phyloP scores from a whole-genome alignment of 2,113 vertebrate genomes.

The Ailurus styani region DNA sequence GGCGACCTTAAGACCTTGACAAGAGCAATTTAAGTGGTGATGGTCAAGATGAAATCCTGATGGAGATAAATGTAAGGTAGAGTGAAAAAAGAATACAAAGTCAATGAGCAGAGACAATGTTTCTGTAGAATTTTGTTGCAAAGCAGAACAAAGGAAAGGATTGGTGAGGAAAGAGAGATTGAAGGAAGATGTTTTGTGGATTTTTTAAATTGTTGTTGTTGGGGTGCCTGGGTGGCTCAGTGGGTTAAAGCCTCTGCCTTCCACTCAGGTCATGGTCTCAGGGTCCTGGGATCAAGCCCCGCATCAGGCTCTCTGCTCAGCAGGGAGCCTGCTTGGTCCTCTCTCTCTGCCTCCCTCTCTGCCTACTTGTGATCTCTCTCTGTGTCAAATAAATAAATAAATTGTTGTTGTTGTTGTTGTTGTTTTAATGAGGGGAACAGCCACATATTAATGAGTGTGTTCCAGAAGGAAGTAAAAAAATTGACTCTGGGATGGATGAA shows the following conservation, averaged over 20 bases:
- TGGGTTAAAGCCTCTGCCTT: no score
- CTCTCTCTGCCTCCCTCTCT: no score
- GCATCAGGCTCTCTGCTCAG: no score
- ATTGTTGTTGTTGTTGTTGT: neutral
- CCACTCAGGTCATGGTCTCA: no score
- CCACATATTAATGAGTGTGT: neutral
- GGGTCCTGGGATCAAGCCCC: no score
- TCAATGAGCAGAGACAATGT: neutral
- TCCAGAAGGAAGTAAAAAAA: neutral
- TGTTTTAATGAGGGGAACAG: neutral
- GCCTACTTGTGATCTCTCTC: no score
- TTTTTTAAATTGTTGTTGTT: neutral
- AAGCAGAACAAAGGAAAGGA: neutral
- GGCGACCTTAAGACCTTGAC: neutral
- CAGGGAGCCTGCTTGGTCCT: no score
- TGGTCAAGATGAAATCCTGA: neutral
- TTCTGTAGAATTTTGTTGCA: neutral
- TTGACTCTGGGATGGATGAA: neutral
- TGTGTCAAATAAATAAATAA: no score
- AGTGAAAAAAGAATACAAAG: neutral
- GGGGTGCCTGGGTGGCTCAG: no score
- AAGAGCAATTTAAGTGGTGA: neutral
- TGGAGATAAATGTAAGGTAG: neutral
- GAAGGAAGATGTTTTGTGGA: neutral
- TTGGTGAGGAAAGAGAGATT: neutral